Conservation (phyloP, 2,797 vertebrate genomes). For the Merluccius polli region DNA sequence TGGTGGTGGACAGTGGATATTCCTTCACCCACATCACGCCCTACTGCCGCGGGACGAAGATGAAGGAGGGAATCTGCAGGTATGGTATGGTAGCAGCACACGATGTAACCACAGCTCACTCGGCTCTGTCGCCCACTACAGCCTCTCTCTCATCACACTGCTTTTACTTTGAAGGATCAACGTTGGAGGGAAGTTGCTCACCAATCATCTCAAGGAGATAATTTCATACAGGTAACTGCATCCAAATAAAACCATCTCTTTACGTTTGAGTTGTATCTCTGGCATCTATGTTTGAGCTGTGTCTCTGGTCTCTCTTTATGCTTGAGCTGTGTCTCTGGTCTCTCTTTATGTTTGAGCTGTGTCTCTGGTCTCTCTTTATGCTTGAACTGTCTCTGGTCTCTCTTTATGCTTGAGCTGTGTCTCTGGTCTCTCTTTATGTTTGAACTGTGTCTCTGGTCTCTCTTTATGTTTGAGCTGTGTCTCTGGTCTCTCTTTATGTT, state of each 20-base stretch:
- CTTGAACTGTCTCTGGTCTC: no score
- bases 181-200: slow-evolving; percentile 94
- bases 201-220: slow-evolving; percentile 97
- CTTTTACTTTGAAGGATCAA: slow-evolving; percentile 78
- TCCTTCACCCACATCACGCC: slow-evolving; percentile 96
- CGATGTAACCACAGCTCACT: not conserved
- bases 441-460: not conserved
- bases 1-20: slow-evolving; percentile 94
- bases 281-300: not conserved
- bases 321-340: no score
- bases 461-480: not conserved
- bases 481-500: not conserved
- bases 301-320: not conserved
- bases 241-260: not conserved
- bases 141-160: not conserved
- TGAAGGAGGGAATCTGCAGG: slow-evolving; percentile 95
- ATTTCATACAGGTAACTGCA: slow-evolving; percentile 91
- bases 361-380: not conserved
- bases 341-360: no score
- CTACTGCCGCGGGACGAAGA: slow-evolving; percentile 91
- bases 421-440: not conserved
- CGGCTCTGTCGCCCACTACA: not conserved
- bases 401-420: no score
- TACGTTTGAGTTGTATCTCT: not conserved
- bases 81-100: slow-evolving; percentile 47